A percentile compares a stretch with the other conserved stretches of the same genome.
Evolutionary conservation across 2,113 vertebrate genomes (phyloP).

Genomic region (Urocynchramus pylzowi): DNA sequence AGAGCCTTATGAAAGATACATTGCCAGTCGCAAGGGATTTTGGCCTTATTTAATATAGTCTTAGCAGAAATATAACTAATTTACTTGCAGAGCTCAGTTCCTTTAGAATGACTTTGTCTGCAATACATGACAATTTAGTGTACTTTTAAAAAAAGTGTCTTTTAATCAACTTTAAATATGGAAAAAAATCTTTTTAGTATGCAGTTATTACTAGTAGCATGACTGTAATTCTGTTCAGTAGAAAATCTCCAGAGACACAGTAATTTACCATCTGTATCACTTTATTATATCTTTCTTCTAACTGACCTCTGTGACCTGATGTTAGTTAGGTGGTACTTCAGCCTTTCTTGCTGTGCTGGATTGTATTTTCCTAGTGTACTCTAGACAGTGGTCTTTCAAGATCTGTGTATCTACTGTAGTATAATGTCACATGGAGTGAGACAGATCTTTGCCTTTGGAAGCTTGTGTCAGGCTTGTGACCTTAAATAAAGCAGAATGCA

Average conservation of each 20-base stretch:
- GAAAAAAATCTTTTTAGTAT: not conserved
- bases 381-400: not conserved
- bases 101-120: not conserved
- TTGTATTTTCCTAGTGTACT: not conserved
- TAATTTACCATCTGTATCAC: not conserved
- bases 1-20: not conserved
- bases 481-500: not conserved
- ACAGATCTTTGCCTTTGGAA: not conserved
- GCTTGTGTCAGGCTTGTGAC: not conserved
- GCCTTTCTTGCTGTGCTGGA: not conserved
- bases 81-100: not conserved
- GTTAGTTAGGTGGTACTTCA: not conserved
- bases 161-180: constrained; percentile 4
- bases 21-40: not conserved
- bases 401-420: not conserved
- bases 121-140: not conserved
- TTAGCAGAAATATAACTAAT: not conserved
- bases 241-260: not conserved
- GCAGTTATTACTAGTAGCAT: not conserved
- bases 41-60: not conserved
- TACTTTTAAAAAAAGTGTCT: not conserved
- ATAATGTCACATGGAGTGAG: not conserved
- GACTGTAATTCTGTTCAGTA: not conserved
- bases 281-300: not conserved
- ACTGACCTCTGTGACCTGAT: not conserved